Conservation (phyloP, 2,888 invertebrate species). For the Keiferia lycopersicella region DNA sequence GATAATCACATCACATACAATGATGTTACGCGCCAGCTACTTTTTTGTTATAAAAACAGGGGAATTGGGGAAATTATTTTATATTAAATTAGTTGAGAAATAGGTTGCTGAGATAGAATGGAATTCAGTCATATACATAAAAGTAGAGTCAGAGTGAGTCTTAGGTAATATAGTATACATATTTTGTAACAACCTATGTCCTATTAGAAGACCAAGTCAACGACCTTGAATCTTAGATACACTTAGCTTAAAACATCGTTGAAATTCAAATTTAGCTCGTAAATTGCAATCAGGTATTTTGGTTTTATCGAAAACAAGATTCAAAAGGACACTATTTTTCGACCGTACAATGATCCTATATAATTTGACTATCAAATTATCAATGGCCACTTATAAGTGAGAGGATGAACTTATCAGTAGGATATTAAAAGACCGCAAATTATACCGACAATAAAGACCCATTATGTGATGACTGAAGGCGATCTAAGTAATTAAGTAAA, state of each 20-base stretch:
- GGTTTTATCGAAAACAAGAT: neutral
- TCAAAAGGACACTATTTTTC: neutral
- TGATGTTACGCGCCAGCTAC: too few relatives aligned
- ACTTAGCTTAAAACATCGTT: neutral
- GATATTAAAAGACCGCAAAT: neutral
- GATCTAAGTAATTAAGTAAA: neutral
- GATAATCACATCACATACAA: too few relatives aligned
- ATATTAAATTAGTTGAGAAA: too few relatives aligned
- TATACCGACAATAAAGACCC: neutral
- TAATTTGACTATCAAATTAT: conserved; percentile 2
- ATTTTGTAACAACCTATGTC: too few relatives aligned
- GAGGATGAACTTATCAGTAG: neutral
- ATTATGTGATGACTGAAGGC: neutral
- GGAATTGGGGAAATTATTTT: too few relatives aligned
- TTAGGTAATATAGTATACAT: too few relatives aligned
- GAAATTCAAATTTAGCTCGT: neutral
- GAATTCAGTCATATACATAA: too few relatives aligned
- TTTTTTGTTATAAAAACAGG: too few relatives aligned
- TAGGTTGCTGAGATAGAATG: too few relatives aligned
- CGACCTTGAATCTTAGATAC: neutral
- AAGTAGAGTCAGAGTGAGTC: too few relatives aligned
- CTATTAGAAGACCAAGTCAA: neutral
- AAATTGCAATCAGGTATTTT: neutral
- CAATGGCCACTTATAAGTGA: neutral
- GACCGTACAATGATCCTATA: neutral